phyloP scores from a whole-genome alignment of 2,797 vertebrate species.

The Scolopax rusticola region DNA sequence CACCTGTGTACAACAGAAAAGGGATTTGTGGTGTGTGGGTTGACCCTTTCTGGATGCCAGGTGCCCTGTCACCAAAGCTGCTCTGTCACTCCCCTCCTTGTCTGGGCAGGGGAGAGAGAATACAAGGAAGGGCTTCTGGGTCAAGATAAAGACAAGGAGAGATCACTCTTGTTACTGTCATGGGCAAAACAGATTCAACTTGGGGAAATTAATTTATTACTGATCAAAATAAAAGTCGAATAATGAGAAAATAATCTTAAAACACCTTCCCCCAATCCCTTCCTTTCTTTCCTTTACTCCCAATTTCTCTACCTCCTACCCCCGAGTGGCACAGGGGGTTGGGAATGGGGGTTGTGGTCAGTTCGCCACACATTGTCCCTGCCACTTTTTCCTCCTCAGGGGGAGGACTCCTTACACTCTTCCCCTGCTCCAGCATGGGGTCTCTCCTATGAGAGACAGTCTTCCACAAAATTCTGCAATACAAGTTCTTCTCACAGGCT shows the following conservation, averaged over 20 bases:
- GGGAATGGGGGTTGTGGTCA: neutral
- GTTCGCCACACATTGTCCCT: neutral
- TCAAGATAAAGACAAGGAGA: neutral
- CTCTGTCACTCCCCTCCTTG: neutral
- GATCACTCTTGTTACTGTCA: neutral
- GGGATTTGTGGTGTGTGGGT: neutral
- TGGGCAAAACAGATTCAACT: neutral
- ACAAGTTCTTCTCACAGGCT: neutral
- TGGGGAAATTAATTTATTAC: neutral
- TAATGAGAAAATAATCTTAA: neutral
- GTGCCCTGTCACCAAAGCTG: neutral
- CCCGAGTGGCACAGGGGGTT: neutral
- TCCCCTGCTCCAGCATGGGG: neutral
- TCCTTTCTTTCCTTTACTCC: neutral
- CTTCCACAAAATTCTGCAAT: neutral
- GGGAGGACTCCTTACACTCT: neutral
- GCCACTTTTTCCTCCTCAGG: neutral
- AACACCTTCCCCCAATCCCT: neutral
- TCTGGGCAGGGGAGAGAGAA: neutral
- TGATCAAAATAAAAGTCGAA: neutral
- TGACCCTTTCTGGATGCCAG: neutral
- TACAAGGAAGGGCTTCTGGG: neutral
- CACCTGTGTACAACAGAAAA: neutral
- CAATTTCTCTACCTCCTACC: neutral
- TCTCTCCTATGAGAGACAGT: neutral